Evolutionary conservation across 1,140 invertebrate species (phyloP).

Genomic region (Caenorhabditis latens): DNA sequence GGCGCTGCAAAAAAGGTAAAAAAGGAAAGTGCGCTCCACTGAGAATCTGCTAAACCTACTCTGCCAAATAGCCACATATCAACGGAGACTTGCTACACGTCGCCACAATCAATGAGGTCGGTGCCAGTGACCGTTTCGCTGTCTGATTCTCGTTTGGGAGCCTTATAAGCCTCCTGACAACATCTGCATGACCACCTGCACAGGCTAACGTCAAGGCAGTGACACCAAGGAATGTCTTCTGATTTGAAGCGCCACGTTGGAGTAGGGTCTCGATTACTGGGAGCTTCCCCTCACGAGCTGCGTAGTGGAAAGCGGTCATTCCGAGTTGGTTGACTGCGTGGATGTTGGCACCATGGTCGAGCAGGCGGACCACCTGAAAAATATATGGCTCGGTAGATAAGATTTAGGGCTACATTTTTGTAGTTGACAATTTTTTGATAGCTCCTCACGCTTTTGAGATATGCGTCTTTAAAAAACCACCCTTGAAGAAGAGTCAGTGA

Average conservation of each 20-base stretch:
- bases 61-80: slow-evolving; percentile 20
- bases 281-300: slow-evolving; percentile 5
- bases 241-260: slow-evolving; percentile 31
- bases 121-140: neutral
- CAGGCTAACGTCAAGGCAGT: neutral
- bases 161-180: slow-evolving; percentile 10
- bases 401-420: no score
- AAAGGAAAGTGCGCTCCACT: no score
- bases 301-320: slow-evolving; percentile 42
- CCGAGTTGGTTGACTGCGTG: slow-evolving; percentile 20
- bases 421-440: no score
- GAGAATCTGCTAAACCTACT: neutral
- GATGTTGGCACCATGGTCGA: slow-evolving; percentile 29
- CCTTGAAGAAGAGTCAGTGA: no score
- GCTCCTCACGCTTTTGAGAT: no score
- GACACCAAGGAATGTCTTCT: neutral
- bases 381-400: no score
- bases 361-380: slow-evolving; percentile 17
- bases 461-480: no score
- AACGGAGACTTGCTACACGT: slow-evolving; percentile 22
- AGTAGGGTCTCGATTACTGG: neutral
- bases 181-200: slow-evolving; percentile 29
- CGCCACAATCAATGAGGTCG: slow-evolving; percentile 10
- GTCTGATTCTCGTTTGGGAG: neutral
- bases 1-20: neutral